Base-by-base conservation (phyloP, 2,113 vertebrate species). In the Zosterops lateralis region DNA sequence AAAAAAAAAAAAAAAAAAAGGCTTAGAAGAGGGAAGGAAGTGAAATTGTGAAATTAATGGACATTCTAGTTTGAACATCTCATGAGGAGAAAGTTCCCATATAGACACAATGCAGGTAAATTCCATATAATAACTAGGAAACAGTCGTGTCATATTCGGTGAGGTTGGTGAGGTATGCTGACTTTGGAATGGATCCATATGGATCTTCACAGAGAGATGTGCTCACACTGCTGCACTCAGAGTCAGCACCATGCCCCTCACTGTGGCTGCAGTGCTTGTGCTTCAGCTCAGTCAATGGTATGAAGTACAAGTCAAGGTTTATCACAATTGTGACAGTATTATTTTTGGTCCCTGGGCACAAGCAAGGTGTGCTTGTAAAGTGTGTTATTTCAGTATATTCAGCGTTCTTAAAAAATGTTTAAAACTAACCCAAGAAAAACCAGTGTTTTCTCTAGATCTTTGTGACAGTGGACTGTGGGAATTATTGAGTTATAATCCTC, bases 21-120 rank as follows among this genome's bases (percentile, higher is more conserved):
- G 1, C 3, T 70, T 73, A 51, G 4, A 44, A 5, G 15, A 4
- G 1, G 10, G 3, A 34, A 44, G 10, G 19, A n/a, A 12, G 7
- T 1, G 29, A 53, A 93, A 53, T 31, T 31, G 7, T 22, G 7
- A 82, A 82, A 92, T 50, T 66, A 77, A 54, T 38, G 7, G 12
- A 34, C 12, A 38, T 15, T 31, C 25, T 1, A 65, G 1, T 72
- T 56, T 72, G 15, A 75, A 53, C 12, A 58, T 45, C 13, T 81
- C 56, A 57, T 4, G 2, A 80, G 24, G 9, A 32, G 8, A 36
- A 74, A 32, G 5, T 81, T 87, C 91, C 16, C 12, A 26, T 31
- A 6, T 4, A 45, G 38, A 32, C 11, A 40, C 73, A 68, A 57
- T 2, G 1, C 5, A 64, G 45, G 9, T 11, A 89, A 80, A 67